Evolutionary conservation across 2,797 vertebrate genomes (phyloP), one percentile per base, ranked within the genome.

Genomic region (Megalops cyprinoides): DNA sequence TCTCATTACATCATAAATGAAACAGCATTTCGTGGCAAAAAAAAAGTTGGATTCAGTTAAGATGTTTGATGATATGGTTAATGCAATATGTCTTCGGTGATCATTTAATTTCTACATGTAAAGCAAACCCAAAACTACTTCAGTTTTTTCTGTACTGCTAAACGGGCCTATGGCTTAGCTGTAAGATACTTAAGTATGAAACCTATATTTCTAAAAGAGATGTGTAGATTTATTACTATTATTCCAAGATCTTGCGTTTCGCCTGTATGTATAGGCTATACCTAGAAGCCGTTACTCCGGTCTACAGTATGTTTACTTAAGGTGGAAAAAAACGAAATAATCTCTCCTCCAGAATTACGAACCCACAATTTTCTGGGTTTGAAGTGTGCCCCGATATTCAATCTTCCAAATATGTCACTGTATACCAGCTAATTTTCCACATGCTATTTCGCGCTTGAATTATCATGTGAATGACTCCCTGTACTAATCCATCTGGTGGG

Each of bases 401-500:
- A 78, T 34, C 39, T 78, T 65, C 56, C n/a, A 46, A 78, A 78
- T 65, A 44, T 48, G 58, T 65, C 77, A 60, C n/a, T 78, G 77
- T 76, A 78, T 88, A 85, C 79, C 82, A 85, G 80, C 85, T 89
- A 87, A 89, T 91, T 90, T 89, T 88, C 89, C 90, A 83, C 80
- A 69, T 80, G 85, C 79, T 91, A 77, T 88, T 90, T 91, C 88
- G 85, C 82, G 87, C 87, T 85, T 78, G 81, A 84, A 83, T 84
- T 89, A 86, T 87, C 87, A 84, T 84, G 88, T 90, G 20, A 85
- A 77, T 81, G 23, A 67, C 60, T 73, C 49, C 4, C 34, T 44
- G 18, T 20, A 37, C 46, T 73, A 90, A 9, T 85, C 88, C 86
- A 84, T 90, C 86, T 87, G 85, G 77, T 80, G 89, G 87, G 88